A percentile compares a stretch with the other conserved stretches of the same genome.
Evolutionary conservation across 2,888 invertebrate species (phyloP).

Genomic region (Norana najaformis): DNA sequence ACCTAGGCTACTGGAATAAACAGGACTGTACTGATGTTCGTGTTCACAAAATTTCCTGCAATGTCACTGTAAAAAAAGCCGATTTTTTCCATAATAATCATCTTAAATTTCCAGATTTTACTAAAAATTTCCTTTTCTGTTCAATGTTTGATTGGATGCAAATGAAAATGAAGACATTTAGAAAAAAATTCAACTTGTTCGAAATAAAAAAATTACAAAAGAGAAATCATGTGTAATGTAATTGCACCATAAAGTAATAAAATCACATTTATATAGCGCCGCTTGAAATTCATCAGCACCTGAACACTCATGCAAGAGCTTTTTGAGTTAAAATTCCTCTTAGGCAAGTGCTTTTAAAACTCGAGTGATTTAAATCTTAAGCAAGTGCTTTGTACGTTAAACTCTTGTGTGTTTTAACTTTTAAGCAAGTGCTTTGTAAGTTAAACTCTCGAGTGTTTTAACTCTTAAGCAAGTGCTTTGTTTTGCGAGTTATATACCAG

Average conservation of each 20-base stretch:
- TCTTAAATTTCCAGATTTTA: not conserved
- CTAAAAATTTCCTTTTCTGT: not conserved
- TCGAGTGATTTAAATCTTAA: too few species aligned
- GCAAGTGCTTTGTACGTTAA: not conserved
- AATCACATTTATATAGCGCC: not conserved
- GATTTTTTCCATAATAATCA: not conserved
- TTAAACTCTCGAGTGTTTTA: not conserved
- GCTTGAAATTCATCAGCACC: not conserved
- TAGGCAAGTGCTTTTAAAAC: not conserved
- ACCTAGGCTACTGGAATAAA: not conserved
- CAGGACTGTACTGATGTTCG: not conserved
- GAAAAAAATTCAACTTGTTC: not conserved
- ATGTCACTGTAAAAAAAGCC: not conserved
- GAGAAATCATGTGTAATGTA: not conserved
- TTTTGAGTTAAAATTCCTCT: not conserved
- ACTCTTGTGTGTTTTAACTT: not conserved
- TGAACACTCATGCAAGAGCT: not conserved
- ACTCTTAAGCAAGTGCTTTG: not conserved
- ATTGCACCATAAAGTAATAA: too few species aligned
- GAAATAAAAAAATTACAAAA: not conserved
- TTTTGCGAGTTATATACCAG: not conserved
- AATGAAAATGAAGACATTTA: not conserved
- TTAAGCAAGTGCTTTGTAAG: not conserved
- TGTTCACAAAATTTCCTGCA: not conserved
- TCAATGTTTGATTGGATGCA: conserved; percentile 4